Evolutionary conservation across 2,888 invertebrate genomes (phyloP).

Genomic region (Rhagonycha fulva): DNA sequence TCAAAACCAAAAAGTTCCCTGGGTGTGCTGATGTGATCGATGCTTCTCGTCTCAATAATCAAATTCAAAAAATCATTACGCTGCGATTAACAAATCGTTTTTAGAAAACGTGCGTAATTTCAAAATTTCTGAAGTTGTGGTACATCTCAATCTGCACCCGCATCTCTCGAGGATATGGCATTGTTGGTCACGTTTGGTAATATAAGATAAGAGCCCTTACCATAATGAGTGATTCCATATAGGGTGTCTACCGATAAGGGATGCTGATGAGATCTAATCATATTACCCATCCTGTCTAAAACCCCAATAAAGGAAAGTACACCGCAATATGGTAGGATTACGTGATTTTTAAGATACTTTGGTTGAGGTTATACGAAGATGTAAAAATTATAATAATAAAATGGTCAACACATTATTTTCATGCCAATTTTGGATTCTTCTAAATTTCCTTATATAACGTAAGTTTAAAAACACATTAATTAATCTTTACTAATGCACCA

Average conservation of each 20-base stretch:
- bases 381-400: background rate
- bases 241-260: conserved; percentile 15
- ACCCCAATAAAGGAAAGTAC: background rate
- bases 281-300: background rate
- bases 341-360: background rate
- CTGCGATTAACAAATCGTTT: background rate
- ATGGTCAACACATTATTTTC: background rate
- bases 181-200: conserved; percentile 18
- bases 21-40: too few relatives aligned
- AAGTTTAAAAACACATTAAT: background rate
- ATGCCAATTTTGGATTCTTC: background rate
- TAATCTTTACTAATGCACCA: background rate
- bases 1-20: background rate
- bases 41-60: background rate
- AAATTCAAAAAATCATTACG: background rate
- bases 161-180: conserved; percentile 9
- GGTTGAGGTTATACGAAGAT: background rate
- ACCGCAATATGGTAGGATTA: background rate
- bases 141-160: conserved; percentile 7
- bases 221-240: conserved; percentile 6
- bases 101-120: background rate
- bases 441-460: background rate
- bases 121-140: background rate
- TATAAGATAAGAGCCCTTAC: conserved; percentile 19
- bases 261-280: background rate